These are phyloP conservation scores for Papio anubis DNA, from an alignment of 2,113 vertebrate genomes.

Conservation along the genomic window DNA sequence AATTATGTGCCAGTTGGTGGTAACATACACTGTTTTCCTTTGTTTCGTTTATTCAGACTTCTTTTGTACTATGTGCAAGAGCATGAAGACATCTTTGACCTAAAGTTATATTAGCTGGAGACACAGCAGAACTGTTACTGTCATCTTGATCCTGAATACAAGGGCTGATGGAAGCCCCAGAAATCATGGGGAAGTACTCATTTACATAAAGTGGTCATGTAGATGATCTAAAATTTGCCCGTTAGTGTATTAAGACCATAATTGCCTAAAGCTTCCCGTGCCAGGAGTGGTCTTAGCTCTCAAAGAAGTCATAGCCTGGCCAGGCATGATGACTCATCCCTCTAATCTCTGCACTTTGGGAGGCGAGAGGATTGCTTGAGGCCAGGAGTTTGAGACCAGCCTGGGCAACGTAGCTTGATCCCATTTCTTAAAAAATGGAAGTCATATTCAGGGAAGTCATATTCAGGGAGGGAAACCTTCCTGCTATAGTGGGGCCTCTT, in stretches of 20 bases:
- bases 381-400: too few species aligned
- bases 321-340: too few species aligned
- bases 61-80: background rate
- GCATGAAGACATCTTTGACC: rapidly evolving
- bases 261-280: background rate
- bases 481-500: background rate
- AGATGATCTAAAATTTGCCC: background rate
- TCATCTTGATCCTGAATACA: background rate
- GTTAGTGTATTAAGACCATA: background rate
- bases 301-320: background rate
- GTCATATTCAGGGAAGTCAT: background rate
- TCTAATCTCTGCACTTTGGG: too few species aligned
- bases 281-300: background rate
- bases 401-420: too few species aligned
- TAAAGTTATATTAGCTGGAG: background rate
- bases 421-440: background rate
- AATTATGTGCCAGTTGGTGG: rapidly evolving
- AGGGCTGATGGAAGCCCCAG: background rate
- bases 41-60: background rate
- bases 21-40: background rate
- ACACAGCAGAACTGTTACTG: background rate
- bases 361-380: too few species aligned
- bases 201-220: background rate
- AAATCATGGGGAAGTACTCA: background rate
- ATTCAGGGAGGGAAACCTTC: background rate